Evolutionary conservation across 2,113 vertebrate genomes (phyloP), one percentile per base, ranked within the genome.

Genomic region (Paracanthobrama guichenoti): DNA sequence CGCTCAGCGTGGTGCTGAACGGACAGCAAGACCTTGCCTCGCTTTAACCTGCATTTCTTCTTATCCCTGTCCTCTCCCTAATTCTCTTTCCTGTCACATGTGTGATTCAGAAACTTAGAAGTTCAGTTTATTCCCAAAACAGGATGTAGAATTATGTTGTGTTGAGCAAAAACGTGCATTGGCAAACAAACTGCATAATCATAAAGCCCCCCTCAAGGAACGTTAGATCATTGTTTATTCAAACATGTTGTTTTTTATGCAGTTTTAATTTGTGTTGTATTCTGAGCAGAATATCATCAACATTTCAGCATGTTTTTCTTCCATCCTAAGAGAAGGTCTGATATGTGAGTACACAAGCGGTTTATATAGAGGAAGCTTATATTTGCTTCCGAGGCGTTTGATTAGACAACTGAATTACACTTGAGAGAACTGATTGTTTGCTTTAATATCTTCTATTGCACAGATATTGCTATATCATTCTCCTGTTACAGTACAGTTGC

Each of bases 1-100:
- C 0, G n/a, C 82, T 75, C 76, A 72, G 12, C 31, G 83, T 77
- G 80, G 86, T 88, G 85, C 85, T 89, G 84, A 91, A 84, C 35
- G 86, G 86, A 87, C 66, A 83, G 81, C 75, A 31, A 50, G 60
- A 31, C 53, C 28, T 9, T 59, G 77, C 26, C 26, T 86, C 59
- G 79, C 77, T 73, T 84, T 75, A 75, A 53, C 73, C 72, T 53
- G 42, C 13, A 3, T 24, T 73, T 73, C 64, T 67, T 67, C 31
- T 1, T 48, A 50, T 74, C 46, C 10, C 1, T n/a, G 14, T 31
- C 46, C 24, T 28, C 26, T 20, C 53, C 24, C 46, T 26, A n/a
- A 26, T 28, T 53, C 16, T 20, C 42, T 72, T 22, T 13, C 12
- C 8, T 18, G 16, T 39, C 16, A 20, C 24, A 7, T 16, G 13